Conservation (phyloP, 1,140 invertebrate species). For the Potamilus streckersoni region DNA sequence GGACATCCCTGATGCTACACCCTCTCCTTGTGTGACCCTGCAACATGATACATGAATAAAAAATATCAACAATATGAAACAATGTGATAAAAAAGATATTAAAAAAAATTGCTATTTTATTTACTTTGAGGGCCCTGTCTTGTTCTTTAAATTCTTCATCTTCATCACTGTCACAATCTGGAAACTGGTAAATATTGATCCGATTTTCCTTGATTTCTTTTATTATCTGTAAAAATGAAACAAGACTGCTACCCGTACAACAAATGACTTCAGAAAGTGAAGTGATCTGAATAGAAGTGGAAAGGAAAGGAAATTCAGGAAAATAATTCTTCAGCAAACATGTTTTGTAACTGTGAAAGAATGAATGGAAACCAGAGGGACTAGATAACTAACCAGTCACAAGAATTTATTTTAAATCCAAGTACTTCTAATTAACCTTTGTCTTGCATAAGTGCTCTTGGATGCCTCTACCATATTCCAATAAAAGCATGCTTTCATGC, state of each 20-base stretch:
- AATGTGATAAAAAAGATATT: not conserved
- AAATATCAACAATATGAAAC: not conserved
- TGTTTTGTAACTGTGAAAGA: too few relatives aligned
- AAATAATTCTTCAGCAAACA: not conserved
- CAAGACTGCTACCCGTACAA: not conserved
- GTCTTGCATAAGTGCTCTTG: too few relatives aligned
- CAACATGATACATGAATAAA: not conserved
- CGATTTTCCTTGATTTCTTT: slow-evolving; percentile 61
- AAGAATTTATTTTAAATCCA: too few relatives aligned
- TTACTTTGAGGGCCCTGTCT: slow-evolving; percentile 64
- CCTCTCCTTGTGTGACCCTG: not conserved
- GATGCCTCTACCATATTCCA: too few relatives aligned
- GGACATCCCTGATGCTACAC: not conserved
- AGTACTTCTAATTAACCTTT: too few relatives aligned
- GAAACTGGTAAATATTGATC: slow-evolving; percentile 67
- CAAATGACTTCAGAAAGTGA: too few relatives aligned
- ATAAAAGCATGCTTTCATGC: too few relatives aligned
- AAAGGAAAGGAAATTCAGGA: slow-evolving; percentile 3
- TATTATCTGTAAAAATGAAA: slow-evolving; percentile 51
- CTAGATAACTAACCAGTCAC: too few relatives aligned
- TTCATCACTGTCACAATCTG: slow-evolving; percentile 69
- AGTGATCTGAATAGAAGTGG: not conserved
- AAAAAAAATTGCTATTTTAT: not conserved
- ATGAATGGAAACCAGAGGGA: too few relatives aligned
- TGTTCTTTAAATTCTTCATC: slow-evolving; percentile 68